Evolutionary conservation across 2,797 vertebrate genomes (phyloP), one percentile per base, ranked within the genome.

Genomic region (Pelochelys cantorii): DNA sequence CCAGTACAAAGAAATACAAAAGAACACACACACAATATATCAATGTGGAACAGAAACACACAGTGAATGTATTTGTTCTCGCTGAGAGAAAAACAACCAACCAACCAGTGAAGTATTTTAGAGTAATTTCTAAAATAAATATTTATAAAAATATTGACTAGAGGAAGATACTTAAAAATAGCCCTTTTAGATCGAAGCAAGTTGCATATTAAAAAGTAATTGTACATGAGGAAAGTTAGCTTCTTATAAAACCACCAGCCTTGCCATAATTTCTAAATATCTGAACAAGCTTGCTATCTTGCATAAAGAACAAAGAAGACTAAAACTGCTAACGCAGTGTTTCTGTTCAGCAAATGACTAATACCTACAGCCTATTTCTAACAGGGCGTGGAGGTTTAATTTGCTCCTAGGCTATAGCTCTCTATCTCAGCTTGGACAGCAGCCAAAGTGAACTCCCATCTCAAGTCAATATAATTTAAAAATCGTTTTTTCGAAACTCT

Each of bases 351-450:
- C 86, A 96, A 97, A 96, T 86, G 95, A 86, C 96, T 97, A 96
- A 94, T 95, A 97, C 93, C 97, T 95, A 92, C 82, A 96, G 97
- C 97, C 94, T 97, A 79, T 83, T 97, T 96, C 97, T 92, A 97
- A 95, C 89, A 97, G 97, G 98, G 98, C 68, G 98, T 98, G 97
- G 97, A 95, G 89, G 68, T 95, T 86, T 97, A 98, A 97, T 98
- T 97, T 97, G 95, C 94, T 94, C 96, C 92, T 96, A 48, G 42
- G 42, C 42, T 48, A 96, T 95, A 94, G 94, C 89, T 97, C 87
- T 93, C 91, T 96, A 91, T 96, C 92, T 91, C 34, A 77, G 27
- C 93, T 96, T 97, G 97, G 95, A 83, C 12, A 55, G 60, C 56
- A 95, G 95, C 97, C 97, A 96, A 57, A 15, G 94, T 94, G 96